Evolutionary conservation across 2,797 vertebrate species (phyloP).

Genomic region (Geotria australis): DNA sequence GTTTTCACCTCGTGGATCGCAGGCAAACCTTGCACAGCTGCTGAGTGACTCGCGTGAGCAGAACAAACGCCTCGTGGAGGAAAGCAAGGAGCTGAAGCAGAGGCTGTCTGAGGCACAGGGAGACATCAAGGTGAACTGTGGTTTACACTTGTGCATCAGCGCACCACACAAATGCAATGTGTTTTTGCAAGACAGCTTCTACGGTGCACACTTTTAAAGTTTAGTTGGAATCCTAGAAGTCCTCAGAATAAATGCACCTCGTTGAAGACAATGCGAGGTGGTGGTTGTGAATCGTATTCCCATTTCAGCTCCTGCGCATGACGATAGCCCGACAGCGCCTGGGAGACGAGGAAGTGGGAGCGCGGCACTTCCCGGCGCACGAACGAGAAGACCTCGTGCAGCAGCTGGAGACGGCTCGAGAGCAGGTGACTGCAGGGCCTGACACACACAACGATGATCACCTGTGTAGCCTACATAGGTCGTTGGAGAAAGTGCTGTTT

Average conservation of each 20-base stretch:
- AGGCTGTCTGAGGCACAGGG: conserved; percentile 62
- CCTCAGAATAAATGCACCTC: no score
- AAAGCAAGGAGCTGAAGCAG: conserved; percentile 67
- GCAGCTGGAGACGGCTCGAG: conserved; percentile 50
- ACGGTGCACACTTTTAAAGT: no score
- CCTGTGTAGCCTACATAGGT: no score
- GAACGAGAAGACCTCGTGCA: conserved; percentile 71
- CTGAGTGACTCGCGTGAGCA: conserved; percentile 48
- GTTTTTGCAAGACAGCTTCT: no score
- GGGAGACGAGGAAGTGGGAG: conserved; percentile 64
- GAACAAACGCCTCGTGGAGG: conserved; percentile 42
- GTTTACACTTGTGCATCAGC: not conserved
- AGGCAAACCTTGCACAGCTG: conserved; percentile 70
- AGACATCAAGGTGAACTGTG: conserved; percentile 59
- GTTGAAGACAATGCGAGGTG: no score
- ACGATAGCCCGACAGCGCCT: conserved; percentile 87
- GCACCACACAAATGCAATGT: no score
- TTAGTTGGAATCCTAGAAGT: no score
- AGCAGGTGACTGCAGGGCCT: conserved; percentile 25
- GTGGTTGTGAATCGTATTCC: not conserved
- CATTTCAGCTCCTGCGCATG: conserved; percentile 56
- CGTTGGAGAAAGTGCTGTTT: no score
- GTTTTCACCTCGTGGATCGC: not conserved
- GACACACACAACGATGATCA: no score
- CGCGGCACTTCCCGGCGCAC: conserved; percentile 64